Conservation (phyloP, 2,113 vertebrate genomes). For the Anoplopoma fimbria region DNA sequence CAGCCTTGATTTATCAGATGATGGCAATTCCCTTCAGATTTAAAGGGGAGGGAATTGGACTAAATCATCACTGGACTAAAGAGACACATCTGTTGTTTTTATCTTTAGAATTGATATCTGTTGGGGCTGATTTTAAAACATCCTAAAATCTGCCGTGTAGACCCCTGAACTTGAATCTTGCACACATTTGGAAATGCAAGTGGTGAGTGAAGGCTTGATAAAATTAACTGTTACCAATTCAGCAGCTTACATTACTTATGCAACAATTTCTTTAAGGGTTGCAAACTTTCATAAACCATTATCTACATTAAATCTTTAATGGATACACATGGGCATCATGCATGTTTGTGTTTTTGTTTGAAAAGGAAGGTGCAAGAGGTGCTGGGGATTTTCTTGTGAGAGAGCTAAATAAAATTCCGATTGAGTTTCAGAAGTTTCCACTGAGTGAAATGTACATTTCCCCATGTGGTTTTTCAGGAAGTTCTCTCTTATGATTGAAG, state of each 20-base stretch:
- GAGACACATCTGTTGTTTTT: constrained; percentile 54
- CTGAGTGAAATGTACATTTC: constrained; percentile 28
- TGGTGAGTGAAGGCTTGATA: constrained; percentile 12
- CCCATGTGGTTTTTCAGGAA: constrained; percentile 13
- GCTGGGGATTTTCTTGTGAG: constrained; percentile 16
- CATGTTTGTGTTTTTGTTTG: constrained; percentile 29
- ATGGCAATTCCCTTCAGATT: constrained; percentile 18
- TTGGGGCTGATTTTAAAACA: constrained; percentile 14
- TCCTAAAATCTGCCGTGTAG: constrained; percentile 30
- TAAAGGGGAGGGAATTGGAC: too few relatives aligned
- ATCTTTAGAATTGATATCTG: constrained; percentile 30
- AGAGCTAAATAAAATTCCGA: constrained; percentile 27
- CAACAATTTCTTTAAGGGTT: background rate
- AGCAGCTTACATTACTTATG: constrained; percentile 14
- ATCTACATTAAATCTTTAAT: background rate
- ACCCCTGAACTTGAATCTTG: background rate
- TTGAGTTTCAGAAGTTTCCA: constrained; percentile 48
- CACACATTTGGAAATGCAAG: constrained; percentile 33
- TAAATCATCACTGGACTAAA: constrained; percentile 35
- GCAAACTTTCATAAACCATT: constrained; percentile 19
- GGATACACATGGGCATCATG: background rate
- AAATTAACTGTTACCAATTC: constrained; percentile 28
- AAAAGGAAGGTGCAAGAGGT: background rate
- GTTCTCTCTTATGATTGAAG: background rate
- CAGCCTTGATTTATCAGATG: constrained; percentile 9